Evolutionary conservation across 2,113 vertebrate species (phyloP).

Genomic region (Sylvia atricapilla): DNA sequence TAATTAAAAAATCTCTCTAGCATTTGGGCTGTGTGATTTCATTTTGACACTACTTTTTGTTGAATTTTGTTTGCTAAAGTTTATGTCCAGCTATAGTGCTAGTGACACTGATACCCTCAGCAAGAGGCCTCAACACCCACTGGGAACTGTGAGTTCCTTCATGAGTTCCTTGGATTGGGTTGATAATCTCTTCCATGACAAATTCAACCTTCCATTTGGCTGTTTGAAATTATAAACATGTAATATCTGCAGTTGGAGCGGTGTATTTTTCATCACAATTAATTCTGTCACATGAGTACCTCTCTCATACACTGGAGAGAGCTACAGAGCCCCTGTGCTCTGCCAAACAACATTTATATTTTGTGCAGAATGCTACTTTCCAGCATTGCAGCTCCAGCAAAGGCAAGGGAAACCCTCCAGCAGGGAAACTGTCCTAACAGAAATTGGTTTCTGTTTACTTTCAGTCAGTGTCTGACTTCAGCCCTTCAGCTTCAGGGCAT

Average conservation of each 20-base stretch:
- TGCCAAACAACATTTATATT: background rate
- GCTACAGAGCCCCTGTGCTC: background rate
- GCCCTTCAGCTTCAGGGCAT: background rate
- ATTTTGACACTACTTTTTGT: background rate
- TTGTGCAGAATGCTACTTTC: background rate
- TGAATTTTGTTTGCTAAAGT: background rate
- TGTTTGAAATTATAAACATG: background rate
- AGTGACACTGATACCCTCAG: background rate
- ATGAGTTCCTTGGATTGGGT: background rate
- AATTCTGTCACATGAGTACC: background rate
- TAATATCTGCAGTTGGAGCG: background rate
- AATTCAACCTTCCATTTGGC: background rate
- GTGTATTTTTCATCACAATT: background rate
- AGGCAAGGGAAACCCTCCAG: background rate
- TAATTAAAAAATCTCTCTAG: background rate
- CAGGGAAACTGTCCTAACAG: background rate
- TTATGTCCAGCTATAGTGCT: background rate
- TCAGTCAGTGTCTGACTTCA: background rate
- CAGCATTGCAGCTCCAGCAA: background rate
- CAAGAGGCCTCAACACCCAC: background rate
- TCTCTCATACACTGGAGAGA: background rate
- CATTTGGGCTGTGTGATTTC: background rate
- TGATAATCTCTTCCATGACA: background rate
- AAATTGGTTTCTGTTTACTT: background rate
- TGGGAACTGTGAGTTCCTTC: background rate